phyloP scores from a whole-genome alignment of 2,113 vertebrate species.

The Percina caprodes region DNA sequence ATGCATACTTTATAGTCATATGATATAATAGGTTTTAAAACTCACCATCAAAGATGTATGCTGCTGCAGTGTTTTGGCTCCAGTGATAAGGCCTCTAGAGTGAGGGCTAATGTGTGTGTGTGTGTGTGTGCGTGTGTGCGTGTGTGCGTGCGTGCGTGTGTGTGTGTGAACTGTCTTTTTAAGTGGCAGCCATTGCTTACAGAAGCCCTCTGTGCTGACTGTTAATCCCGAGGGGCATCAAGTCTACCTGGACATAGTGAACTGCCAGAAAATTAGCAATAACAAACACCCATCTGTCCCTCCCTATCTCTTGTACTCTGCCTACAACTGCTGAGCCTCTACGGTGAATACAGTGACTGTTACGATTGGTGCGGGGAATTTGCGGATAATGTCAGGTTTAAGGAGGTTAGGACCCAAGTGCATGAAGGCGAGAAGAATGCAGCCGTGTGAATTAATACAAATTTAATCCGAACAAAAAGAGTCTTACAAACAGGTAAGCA shows the following conservation, averaged over 20 bases:
- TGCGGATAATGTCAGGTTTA: no score
- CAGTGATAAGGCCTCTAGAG: constrained; percentile 75
- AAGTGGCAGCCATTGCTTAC: constrained; percentile 26
- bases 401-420: no score
- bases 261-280: constrained; percentile 60
- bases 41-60: constrained; percentile 74
- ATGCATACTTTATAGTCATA: constrained; percentile 68
- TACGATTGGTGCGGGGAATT: no score
- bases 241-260: constrained; percentile 49
- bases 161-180: constrained; percentile 52
- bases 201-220: constrained; percentile 44
- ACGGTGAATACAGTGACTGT: constrained; percentile 31
- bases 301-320: constrained; percentile 31
- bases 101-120: constrained; percentile 50
- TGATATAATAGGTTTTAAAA: constrained; percentile 75
- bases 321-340: constrained; percentile 53
- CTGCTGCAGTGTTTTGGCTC: constrained; percentile 70
- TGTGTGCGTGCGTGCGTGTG: constrained; percentile 30
- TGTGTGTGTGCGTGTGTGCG: constrained; percentile 26
- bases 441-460: no score
- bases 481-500: no score
- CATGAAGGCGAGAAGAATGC: no score
- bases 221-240: constrained; percentile 43
- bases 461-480: no score
- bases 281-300: constrained; percentile 60